Base-by-base conservation (phyloP, 2,113 vertebrate species). In the Melanotaenia duboulayi region DNA sequence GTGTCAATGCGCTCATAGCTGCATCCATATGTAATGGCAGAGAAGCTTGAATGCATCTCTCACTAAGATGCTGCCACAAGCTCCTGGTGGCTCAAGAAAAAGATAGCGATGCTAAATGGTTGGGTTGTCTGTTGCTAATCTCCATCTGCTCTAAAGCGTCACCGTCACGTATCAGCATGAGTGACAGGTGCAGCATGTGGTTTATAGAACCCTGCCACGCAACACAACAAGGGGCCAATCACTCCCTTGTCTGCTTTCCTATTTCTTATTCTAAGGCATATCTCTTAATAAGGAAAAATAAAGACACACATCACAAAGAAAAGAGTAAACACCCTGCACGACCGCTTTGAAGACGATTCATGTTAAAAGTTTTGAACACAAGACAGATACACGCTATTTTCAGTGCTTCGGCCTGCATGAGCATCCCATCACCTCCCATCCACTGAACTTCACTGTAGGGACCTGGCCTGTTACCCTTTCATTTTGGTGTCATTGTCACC, bases 401-500 rank as follows among this genome's bases (percentile, higher is more conserved):
- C 42, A 78, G 40, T 50, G 61, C 56, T 60, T 37, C 63, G 46
- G 49, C 55, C 56, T 55, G 51, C 25, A 59, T 55, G 69, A 22
- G 35, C 22, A 22, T 42, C 63, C 32, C 40, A 14, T 39, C 20
- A 12, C 48, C 44, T 66, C 71, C 54, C 40, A 58, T 68, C 58
- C 57, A 12, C 20, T 52, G 49, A 54, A 39, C 35, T 59, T 65
- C 12, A 57, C 84, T 75, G 68, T 76, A 64, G 83, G 76, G 73
- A 65, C 35, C 48, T 73, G 75, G 80, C 76, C 68, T 9, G 32
- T 62, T 81, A 83, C 82, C 89, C 88, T 74, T 87, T 86, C 70
- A 67, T 87, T 71, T 84, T 80, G 87, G 86, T 89, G 89, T 87
- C 86, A 89, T 77, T 93, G 91, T 93, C 91, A 94, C 85, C 75